A percentile compares a stretch with the other conserved stretches of the same genome.
phyloP scores from a whole-genome alignment of 2,888 invertebrate species.

The Orchesellides sinensis region DNA sequence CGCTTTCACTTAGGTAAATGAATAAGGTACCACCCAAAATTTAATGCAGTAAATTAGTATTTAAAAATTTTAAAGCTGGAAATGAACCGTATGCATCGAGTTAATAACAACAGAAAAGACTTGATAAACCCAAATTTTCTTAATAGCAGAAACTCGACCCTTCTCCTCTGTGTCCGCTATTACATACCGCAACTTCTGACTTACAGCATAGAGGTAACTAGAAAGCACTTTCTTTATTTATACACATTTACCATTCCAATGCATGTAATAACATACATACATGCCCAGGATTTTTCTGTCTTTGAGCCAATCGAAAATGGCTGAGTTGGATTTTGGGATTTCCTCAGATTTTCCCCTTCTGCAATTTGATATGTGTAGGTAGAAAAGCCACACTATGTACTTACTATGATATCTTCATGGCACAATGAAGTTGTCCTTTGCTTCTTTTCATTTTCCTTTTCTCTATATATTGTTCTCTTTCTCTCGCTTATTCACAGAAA shows the following conservation, averaged over 20 bases:
- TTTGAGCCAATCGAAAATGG: conserved; percentile 63
- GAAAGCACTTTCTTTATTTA: no score
- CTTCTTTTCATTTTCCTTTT: conserved; percentile 44
- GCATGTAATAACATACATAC: background rate
- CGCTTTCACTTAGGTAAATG: no score
- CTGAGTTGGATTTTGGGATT: conserved; percentile 66
- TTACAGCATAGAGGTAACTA: no score
- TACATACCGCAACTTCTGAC: no score
- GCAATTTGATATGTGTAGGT: conserved; percentile 42
- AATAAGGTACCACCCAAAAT: no score
- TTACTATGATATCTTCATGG: conserved; percentile 65
- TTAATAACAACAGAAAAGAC: no score
- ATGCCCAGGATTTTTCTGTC: conserved; percentile 7
- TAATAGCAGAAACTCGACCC: no score
- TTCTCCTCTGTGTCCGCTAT: no score
- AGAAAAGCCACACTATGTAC: conserved; percentile 43
- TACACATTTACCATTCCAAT: background rate
- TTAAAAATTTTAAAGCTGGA: no score
- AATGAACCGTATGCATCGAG: no score
- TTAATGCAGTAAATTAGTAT: no score
- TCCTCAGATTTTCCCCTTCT: conserved; percentile 56
- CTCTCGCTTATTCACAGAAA: conserved; percentile 63
- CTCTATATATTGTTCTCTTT: conserved; percentile 40
- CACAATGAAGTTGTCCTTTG: conserved; percentile 64
- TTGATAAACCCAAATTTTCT: no score